Evolutionary conservation across 2,888 invertebrate genomes (phyloP), one percentile per base, ranked within the genome.

Genomic region (Cheilosia variabilis): DNA sequence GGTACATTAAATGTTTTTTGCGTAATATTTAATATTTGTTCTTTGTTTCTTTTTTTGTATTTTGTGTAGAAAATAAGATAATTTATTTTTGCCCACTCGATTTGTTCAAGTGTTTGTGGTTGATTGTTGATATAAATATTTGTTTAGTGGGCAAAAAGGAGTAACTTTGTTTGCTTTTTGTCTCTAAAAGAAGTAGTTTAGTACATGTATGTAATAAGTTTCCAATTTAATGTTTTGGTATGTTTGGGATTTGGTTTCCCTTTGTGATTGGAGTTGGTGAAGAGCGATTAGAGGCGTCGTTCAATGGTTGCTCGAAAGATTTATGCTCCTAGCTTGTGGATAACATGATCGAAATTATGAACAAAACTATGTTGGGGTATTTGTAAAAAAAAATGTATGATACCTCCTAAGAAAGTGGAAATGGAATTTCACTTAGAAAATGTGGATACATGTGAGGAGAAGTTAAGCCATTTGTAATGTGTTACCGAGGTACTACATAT

Each of bases 101-200:
- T 57, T 34, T 41, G 4, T 53, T 68, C 17, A 27, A 58, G 13
- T 50, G 19, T 27, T 22, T 10, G 41, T 66, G 24, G 52, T 76
- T 69, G 27, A 57, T 71, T 76, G 43, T 66, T 75, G 31, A 57
- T 22, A 65, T 52, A 55, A 24, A 13, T 41, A 50, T 58, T 27
- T 50, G 62, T 53, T 57, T 43, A 69, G 79, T 79, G 79, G 79
- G 41, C 79, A 79, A 76, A 79, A 71, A 79, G 66, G 75, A 84
- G 84, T 79, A 71, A 76, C 79, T 84, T 71, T 79, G 45, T 79
- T 78, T 37, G 37, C 31, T 55, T 72, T 82, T 68, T 55, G 37
- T 68, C 55, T 68, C 60, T 77, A 63, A 24, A 45, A 37, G 63
- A 55, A 63, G 27, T 83, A 84, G 73, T 75, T 63, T 78, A 79